Conservation (phyloP, 1,140 invertebrate genomes). For the Mercenaria mercenaria region DNA sequence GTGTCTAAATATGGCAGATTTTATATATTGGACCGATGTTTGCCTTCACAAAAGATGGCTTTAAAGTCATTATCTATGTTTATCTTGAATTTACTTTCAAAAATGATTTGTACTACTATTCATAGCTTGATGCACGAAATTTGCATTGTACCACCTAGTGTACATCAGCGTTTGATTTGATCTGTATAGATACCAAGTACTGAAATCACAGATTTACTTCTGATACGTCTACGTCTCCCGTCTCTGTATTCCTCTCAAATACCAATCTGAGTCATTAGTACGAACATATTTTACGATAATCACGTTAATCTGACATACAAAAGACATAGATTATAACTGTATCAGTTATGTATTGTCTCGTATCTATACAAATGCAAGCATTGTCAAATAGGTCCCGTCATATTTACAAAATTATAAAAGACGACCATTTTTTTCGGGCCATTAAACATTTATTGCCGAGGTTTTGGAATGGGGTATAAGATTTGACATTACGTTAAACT, state of each 20-base stretch:
- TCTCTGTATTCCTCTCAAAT: not conserved
- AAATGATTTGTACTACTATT: not conserved
- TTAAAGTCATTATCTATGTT: slow-evolving; percentile 9
- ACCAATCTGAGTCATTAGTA: not conserved
- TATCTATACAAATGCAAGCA: slow-evolving; percentile 12
- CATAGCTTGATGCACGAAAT: not conserved
- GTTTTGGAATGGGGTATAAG: slow-evolving; percentile 13
- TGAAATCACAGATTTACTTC: not conserved
- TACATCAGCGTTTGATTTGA: not conserved
- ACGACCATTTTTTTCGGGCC: slow-evolving; percentile 25
- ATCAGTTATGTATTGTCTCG: slow-evolving; percentile 19
- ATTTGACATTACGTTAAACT: slow-evolving; percentile 30
- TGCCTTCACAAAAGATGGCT: slow-evolving; percentile 15
- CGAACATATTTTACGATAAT: slow-evolving; percentile 2
- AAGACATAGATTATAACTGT: slow-evolving; percentile 22
- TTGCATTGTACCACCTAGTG: not conserved
- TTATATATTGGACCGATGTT: slow-evolving; percentile 26
- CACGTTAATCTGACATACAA: slow-evolving; percentile 8
- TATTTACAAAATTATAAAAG: slow-evolving; percentile 14
- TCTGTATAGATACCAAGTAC: not conserved
- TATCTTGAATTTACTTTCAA: slow-evolving; percentile 16
- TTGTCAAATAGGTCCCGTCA: slow-evolving; percentile 32
- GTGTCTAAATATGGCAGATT: not conserved
- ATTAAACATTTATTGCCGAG: not conserved
- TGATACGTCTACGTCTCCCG: no score